Percentiles rank a stretch among this genome's conserved stretches.
phyloP scores from a whole-genome alignment of 23 tunicate genomes.

The Phallusia fumigata region DNA sequence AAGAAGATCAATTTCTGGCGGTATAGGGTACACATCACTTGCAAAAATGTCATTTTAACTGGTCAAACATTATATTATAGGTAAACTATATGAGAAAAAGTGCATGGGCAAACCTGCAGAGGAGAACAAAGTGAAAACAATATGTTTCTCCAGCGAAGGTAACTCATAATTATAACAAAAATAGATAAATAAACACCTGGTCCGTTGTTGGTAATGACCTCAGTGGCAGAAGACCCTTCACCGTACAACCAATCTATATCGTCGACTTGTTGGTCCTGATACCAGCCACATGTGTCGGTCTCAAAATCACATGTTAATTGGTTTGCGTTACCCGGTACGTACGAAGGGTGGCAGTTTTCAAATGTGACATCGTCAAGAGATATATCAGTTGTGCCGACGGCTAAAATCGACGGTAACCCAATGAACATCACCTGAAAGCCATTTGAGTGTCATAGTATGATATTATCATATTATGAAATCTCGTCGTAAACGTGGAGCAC shows the following conservation, averaged over 20 bases:
- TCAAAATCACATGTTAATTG: conserved; percentile 77
- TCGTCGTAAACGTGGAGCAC: neutral
- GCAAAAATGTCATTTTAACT: no score
- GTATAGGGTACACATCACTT: no score
- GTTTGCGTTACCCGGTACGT: conserved; percentile 42
- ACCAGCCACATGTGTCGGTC: conserved; percentile 86
- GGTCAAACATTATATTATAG: no score
- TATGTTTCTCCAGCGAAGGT: no score
- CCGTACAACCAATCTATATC: conserved; percentile 89
- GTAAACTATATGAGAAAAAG: no score
- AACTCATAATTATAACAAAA: no score
- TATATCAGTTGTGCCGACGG: conserved; percentile 81
- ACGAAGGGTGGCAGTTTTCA: conserved; percentile 69
- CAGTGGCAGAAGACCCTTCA: conserved; percentile 37
- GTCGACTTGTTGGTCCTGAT: conserved; percentile 80
- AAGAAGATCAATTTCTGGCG: no score
- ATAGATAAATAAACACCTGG: no score
- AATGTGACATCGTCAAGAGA: conserved; percentile 80
- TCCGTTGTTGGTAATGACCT: conserved; percentile 56
- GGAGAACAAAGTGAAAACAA: no score
- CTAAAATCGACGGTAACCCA: conserved; percentile 73
- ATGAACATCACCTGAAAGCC: conserved; percentile 49
- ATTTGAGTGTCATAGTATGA: neutral
- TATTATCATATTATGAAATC: neutral
- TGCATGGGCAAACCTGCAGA: no score